A percentile compares a stretch with the other conserved stretches of the same genome.
phyloP scores from a whole-genome alignment of 2,888 invertebrate genomes.

The Myopa tessellatipennis region DNA sequence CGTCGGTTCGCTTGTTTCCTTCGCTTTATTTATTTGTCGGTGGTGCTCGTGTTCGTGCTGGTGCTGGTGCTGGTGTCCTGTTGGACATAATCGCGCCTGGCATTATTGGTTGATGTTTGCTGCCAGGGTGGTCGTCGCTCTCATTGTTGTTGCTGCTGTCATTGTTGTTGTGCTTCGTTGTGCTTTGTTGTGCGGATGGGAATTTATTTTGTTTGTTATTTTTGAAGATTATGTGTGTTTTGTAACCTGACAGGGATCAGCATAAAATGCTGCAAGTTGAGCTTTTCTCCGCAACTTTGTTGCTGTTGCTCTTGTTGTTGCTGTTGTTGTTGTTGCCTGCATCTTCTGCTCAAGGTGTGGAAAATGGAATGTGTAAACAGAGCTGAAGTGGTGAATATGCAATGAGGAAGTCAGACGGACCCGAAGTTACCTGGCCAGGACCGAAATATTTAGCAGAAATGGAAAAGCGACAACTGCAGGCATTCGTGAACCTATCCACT shows the following conservation, averaged over 20 bases:
- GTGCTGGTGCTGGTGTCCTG: conserved; percentile 39
- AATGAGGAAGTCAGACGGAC: conserved; percentile 54
- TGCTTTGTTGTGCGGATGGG: conserved; percentile 46
- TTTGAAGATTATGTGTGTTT: conserved; percentile 68
- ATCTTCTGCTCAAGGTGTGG: conserved; percentile 49
- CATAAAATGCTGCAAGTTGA: conserved; percentile 68
- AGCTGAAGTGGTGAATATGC: conserved; percentile 63
- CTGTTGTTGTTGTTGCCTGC: conserved; percentile 25
- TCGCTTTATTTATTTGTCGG: not conserved
- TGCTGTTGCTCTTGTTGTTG: conserved; percentile 13
- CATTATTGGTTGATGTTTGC: conserved; percentile 67
- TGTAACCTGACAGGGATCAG: conserved; percentile 67
- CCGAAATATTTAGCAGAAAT: not conserved
- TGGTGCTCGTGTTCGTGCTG: conserved; percentile 10
- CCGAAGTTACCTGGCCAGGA: not conserved
- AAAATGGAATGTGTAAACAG: conserved; percentile 51
- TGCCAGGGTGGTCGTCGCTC: conserved; percentile 47
- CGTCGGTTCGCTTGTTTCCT: conserved; percentile 28
- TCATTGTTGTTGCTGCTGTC: conserved; percentile 34
- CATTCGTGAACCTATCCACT: too few species aligned
- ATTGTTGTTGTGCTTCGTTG: conserved; percentile 33
- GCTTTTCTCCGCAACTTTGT: conserved; percentile 49
- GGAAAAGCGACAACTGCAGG: too few species aligned
- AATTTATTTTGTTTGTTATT: conserved; percentile 63
- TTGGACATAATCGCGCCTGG: conserved; percentile 66